These are phyloP conservation scores for Montipora cactus DNA, from an alignment of 64 coral and sea anemone species.

Conservation along the genomic window DNA sequence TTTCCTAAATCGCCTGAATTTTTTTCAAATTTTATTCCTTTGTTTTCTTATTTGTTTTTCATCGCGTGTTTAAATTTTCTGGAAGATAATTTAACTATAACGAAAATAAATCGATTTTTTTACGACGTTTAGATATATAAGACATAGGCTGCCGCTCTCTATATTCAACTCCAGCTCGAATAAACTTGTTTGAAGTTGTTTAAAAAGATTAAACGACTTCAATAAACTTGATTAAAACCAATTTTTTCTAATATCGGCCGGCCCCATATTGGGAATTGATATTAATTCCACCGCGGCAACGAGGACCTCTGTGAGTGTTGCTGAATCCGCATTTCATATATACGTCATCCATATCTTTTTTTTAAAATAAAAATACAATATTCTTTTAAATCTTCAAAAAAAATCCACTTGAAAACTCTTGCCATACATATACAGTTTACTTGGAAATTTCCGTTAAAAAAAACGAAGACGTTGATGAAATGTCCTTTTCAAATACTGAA, in stretches of 20 bases:
- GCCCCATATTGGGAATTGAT: background rate
- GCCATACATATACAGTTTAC: background rate
- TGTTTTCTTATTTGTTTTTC: background rate
- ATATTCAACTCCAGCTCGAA: background rate
- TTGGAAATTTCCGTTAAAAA: too few species aligned
- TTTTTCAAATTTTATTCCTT: background rate
- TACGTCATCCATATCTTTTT: too few species aligned
- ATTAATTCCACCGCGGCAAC: too few species aligned
- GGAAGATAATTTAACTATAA: background rate
- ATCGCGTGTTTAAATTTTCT: background rate
- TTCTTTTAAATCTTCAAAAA: too few species aligned
- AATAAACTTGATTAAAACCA: slow-evolving; percentile 4
- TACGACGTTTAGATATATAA: background rate
- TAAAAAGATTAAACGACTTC: background rate
- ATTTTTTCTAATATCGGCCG: background rate
- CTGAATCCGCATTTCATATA: too few species aligned
- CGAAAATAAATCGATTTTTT: too few species aligned
- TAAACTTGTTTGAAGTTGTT: background rate
- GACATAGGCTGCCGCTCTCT: background rate
- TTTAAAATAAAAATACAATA: too few species aligned
- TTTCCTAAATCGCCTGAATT: background rate
- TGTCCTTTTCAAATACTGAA: too few species aligned
- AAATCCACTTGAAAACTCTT: too few species aligned
- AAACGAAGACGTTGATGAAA: too few species aligned
- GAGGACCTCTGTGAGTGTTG: too few species aligned